Conservation (phyloP, 2,888 invertebrate species). For the Drosophila helvetica region DNA sequence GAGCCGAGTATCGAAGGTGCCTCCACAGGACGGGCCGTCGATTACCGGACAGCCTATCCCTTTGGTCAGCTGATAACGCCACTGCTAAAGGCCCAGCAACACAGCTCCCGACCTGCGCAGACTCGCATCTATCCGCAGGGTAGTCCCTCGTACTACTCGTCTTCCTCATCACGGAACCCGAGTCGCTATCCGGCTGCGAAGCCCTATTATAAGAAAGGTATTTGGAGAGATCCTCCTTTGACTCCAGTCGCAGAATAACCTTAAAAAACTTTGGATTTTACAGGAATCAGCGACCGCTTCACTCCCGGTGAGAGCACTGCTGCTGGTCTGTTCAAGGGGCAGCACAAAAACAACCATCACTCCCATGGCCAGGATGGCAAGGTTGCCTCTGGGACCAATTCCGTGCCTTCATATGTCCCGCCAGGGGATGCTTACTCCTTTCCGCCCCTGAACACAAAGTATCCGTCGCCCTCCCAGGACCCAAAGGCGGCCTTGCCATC, state of each 20-base stretch:
- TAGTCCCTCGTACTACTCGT: slow-evolving; percentile 26
- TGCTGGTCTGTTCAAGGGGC: slow-evolving; percentile 64
- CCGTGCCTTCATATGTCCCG: slow-evolving; percentile 70
- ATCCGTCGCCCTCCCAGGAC: slow-evolving; percentile 77
- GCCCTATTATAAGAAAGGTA: slow-evolving; percentile 61
- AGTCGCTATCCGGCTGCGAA: slow-evolving; percentile 34
- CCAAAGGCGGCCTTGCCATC: slow-evolving; percentile 69
- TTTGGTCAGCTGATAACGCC: slow-evolving; percentile 81
- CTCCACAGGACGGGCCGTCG: slow-evolving; percentile 82
- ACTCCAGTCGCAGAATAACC: background rate
- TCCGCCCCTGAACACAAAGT: slow-evolving; percentile 82
- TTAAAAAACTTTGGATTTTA: background rate
- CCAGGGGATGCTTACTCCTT: slow-evolving; percentile 81
- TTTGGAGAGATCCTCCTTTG: slow-evolving; percentile 33
- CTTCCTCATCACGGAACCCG: slow-evolving; percentile 31
- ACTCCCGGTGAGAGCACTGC: slow-evolving; percentile 82
- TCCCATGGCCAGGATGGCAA: slow-evolving; percentile 52
- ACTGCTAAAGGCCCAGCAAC: slow-evolving; percentile 63
- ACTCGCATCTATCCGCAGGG: slow-evolving; percentile 44
- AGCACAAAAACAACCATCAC: slow-evolving; percentile 53
- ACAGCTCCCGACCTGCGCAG: slow-evolving; percentile 40
- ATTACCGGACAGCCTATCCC: slow-evolving; percentile 80
- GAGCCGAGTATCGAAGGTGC: slow-evolving; percentile 41
- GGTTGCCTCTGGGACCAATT: slow-evolving; percentile 66
- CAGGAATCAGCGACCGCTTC: slow-evolving; percentile 79